Percentiles rank a stretch among this genome's conserved stretches.
Evolutionary conservation across 2,113 vertebrate species (phyloP).

Genomic region (Gila orcuttii): DNA sequence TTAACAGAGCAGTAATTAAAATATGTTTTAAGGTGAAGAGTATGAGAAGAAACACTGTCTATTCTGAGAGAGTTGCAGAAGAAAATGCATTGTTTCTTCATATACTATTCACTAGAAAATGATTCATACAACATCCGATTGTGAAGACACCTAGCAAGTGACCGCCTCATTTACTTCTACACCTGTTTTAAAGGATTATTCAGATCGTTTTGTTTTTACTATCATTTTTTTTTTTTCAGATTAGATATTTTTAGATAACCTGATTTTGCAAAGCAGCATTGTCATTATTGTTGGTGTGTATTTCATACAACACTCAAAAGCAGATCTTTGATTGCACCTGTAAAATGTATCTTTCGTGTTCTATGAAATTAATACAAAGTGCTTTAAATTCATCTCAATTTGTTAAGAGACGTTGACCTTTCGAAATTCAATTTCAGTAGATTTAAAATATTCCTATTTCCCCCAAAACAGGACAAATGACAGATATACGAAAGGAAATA

Average conservation of each 20-base stretch:
- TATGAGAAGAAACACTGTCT: not conserved
- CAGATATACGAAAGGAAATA: slow-evolving; percentile 72
- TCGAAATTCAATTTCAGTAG: slow-evolving; percentile 91
- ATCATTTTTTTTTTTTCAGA: no score
- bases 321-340: not conserved
- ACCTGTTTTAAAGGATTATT: not conserved
- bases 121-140: not conserved
- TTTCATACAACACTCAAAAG: slow-evolving; percentile 2
- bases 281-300: not conserved
- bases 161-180: not conserved
- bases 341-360: slow-evolving; percentile 36
- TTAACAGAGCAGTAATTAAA: not conserved
- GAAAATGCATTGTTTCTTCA: not conserved
- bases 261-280: not conserved
- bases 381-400: slow-evolving; percentile 76
- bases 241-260: no score
- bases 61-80: not conserved
- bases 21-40: not conserved
- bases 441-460: slow-evolving; percentile 89
- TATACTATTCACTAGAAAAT: not conserved
- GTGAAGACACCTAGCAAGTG: not conserved
- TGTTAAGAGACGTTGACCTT: slow-evolving; percentile 88
- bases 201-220: not conserved
- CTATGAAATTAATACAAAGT: slow-evolving; percentile 50
- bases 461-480: slow-evolving; percentile 75